Percentiles rank a stretch among this genome's conserved stretches.
These are phyloP conservation scores for Anguilla pacifica DNA, from an alignment of 2,797 vertebrate genomes.

Conservation along the genomic window DNA sequence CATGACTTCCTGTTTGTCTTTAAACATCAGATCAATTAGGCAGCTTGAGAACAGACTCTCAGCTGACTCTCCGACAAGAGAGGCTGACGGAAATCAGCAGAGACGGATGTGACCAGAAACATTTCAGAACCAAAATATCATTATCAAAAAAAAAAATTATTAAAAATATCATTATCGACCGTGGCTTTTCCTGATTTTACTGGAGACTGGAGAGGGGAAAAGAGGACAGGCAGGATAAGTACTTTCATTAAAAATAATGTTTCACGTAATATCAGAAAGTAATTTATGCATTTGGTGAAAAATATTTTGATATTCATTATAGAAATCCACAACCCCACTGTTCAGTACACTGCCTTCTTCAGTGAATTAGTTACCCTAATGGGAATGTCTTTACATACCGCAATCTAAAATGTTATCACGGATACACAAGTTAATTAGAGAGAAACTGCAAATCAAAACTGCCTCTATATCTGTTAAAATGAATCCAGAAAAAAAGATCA, in stretches of 20 bases:
- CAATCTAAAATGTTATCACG: neutral
- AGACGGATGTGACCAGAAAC: neutral
- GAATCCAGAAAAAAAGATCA: neutral
- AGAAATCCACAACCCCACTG: neutral
- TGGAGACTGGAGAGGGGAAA: neutral
- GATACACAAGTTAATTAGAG: neutral
- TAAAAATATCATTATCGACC: neutral
- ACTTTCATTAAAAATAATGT: neutral
- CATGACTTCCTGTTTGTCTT: neutral
- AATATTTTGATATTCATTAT: slow-evolving; percentile 1
- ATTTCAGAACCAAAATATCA: neutral
- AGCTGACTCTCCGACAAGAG: neutral
- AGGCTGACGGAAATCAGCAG: neutral
- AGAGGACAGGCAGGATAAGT: neutral
- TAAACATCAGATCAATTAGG: neutral
- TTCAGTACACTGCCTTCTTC: neutral
- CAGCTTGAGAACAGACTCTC: neutral
- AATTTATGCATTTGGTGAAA: neutral
- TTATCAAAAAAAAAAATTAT: neutral
- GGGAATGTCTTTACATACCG: neutral
- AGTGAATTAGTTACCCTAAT: neutral
- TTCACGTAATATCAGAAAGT: neutral
- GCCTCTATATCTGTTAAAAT: neutral
- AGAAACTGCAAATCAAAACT: neutral
- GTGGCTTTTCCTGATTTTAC: neutral